Conservation (phyloP, 2,797 vertebrate species). For the Pteronotus mesoamericanus region DNA sequence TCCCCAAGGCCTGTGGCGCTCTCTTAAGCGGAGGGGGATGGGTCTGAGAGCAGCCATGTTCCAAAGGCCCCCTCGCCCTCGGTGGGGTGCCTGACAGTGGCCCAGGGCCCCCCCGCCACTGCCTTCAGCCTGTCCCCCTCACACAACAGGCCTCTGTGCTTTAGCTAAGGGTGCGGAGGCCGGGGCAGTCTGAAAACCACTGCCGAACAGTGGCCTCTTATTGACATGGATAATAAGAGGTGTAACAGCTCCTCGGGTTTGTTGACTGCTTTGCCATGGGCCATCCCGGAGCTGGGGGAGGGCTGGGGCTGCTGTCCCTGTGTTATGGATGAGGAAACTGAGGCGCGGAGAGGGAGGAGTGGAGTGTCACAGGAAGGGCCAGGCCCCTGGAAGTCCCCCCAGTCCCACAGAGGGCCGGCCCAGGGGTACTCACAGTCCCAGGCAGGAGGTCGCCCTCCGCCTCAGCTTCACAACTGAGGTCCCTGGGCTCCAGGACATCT, state of each 20-base stretch:
- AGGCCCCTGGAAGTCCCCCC: neutral
- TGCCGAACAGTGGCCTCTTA: neutral
- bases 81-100: neutral
- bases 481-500: neutral
- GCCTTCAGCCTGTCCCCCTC: neutral
- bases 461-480: neutral
- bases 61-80: accelerated
- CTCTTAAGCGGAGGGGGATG: neutral
- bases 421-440: neutral
- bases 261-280: neutral
- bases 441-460: neutral
- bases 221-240: accelerated
- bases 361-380: neutral
- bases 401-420: neutral
- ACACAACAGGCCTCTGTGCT: neutral
- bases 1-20: neutral
- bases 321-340: neutral
- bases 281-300: neutral
- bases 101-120: neutral
- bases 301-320: neutral
- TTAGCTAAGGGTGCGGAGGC: neutral
- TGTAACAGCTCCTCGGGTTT: accelerated
- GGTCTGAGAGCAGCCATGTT: neutral
- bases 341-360: neutral
- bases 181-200: neutral